Conservation (phyloP, 2,797 vertebrate species). For the Decapterus maruadsi region DNA sequence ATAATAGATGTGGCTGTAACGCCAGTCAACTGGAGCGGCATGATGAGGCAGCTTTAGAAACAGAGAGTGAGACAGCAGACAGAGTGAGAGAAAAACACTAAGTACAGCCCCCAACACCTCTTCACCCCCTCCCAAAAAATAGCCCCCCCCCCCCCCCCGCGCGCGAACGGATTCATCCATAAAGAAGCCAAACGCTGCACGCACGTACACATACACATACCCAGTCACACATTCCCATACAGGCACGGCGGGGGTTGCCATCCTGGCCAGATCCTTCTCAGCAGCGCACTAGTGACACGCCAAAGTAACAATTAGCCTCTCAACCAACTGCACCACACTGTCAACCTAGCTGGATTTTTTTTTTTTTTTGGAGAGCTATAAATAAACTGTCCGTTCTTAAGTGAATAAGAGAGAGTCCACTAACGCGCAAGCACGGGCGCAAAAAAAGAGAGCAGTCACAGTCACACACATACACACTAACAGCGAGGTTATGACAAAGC, state of each 20-base stretch:
- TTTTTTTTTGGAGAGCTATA: background rate
- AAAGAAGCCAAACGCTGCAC: background rate
- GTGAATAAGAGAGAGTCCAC: conserved; percentile 4
- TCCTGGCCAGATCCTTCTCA: background rate
- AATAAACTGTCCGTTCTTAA: background rate
- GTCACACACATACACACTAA: conserved; percentile 25
- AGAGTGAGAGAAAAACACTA: background rate
- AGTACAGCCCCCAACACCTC: background rate
- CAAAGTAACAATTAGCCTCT: conserved; percentile 7
- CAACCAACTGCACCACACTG: background rate
- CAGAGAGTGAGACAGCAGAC: conserved; percentile 4
- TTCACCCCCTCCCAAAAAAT: background rate
- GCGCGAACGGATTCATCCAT: conserved; percentile 35
- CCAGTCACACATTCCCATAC: conserved; percentile 32
- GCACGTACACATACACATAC: conserved; percentile 12
- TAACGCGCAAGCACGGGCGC: background rate
- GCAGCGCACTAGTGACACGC: conserved; percentile 16
- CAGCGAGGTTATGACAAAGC: conserved; percentile 22
- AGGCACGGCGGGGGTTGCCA: conserved; percentile 20
- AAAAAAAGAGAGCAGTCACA: conserved; percentile 27
- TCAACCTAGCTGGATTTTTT: background rate
- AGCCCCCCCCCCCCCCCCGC: background rate
- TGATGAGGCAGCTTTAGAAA: conserved; percentile 65
- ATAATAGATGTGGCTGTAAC: conserved; percentile 74
- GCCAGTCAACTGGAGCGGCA: conserved; percentile 62